These are phyloP conservation scores for Bombus turneri DNA, from an alignment of 1,140 invertebrate species.

Conservation along the genomic window DNA sequence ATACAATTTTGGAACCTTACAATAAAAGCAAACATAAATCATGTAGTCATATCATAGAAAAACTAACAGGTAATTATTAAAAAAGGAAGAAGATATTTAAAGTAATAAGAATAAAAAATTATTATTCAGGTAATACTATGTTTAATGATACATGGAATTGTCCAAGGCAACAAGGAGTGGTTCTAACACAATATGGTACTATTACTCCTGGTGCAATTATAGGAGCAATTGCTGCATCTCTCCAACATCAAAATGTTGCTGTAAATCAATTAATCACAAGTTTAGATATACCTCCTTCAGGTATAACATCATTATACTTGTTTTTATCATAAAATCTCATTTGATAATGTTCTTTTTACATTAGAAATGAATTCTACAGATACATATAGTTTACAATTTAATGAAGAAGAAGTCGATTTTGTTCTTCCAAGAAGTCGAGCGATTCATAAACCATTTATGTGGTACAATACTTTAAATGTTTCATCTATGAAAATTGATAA, in stretches of 20 bases:
- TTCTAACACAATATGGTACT: constrained; percentile 84
- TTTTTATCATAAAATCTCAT: not conserved
- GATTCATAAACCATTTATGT: constrained; percentile 64
- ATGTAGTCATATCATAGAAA: constrained; percentile 53
- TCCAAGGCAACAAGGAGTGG: constrained; percentile 85
- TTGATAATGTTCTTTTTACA: constrained; percentile 3
- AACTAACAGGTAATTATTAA: constrained; percentile 68
- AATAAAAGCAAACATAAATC: not conserved
- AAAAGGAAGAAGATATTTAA: not conserved
- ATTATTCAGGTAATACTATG: constrained; percentile 59
- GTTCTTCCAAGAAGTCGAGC: constrained; percentile 65
- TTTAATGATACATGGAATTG: constrained; percentile 76
- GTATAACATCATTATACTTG: constrained; percentile 11
- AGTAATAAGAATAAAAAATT: not conserved
- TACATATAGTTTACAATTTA: constrained; percentile 25
- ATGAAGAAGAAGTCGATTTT: constrained; percentile 67
- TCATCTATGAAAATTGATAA: constrained; percentile 81
- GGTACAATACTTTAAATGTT: constrained; percentile 46
- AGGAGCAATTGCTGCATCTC: constrained; percentile 83
- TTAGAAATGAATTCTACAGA: constrained; percentile 33
- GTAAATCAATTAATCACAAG: constrained; percentile 65
- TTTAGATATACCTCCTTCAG: not conserved
- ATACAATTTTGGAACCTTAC: constrained; percentile 75
- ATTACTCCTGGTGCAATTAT: constrained; percentile 84
- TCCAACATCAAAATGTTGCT: constrained; percentile 83